phyloP scores from a whole-genome alignment of 2,113 vertebrate species.

The Phycodurus eques region DNA sequence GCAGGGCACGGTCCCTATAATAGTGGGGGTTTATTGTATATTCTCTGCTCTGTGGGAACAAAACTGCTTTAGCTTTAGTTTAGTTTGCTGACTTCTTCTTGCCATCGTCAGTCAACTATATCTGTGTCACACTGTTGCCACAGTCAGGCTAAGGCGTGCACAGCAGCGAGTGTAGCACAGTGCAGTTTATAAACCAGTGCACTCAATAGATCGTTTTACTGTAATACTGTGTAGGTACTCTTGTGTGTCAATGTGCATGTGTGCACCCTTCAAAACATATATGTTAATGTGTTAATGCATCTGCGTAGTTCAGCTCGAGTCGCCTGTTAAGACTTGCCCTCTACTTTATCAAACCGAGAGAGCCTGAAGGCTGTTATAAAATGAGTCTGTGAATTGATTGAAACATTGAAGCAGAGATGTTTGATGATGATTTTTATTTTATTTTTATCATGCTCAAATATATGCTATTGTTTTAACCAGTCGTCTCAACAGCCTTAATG shows the following conservation, averaged over 20 bases:
- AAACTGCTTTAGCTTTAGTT: no score
- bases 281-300: slow-evolving; percentile 30
- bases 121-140: no score
- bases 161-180: no score
- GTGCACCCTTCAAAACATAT: slow-evolving; percentile 8
- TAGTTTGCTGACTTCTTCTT: slow-evolving; percentile 8
- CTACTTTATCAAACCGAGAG: slow-evolving; percentile 56
- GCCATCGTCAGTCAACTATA: no score
- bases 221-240: background rate
- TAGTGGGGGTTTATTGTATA: no score
- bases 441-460: slow-evolving; percentile 11
- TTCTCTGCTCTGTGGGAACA: no score
- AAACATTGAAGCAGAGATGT: slow-evolving; percentile 36
- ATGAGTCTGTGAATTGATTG: slow-evolving; percentile 28
- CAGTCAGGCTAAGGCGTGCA: no score
- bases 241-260: slow-evolving; percentile 20
- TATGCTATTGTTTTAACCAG: slow-evolving; percentile 40
- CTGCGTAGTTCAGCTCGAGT: slow-evolving; percentile 34
- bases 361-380: slow-evolving; percentile 51
- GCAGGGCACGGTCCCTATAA: no score
- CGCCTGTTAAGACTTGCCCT: slow-evolving; percentile 56
- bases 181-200: background rate
- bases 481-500: slow-evolving; percentile 14
- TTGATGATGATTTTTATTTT: slow-evolving; percentile 22
- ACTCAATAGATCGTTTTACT: background rate